Conservation (phyloP, 2,888 invertebrate species). For the Ephialtes manifestator region DNA sequence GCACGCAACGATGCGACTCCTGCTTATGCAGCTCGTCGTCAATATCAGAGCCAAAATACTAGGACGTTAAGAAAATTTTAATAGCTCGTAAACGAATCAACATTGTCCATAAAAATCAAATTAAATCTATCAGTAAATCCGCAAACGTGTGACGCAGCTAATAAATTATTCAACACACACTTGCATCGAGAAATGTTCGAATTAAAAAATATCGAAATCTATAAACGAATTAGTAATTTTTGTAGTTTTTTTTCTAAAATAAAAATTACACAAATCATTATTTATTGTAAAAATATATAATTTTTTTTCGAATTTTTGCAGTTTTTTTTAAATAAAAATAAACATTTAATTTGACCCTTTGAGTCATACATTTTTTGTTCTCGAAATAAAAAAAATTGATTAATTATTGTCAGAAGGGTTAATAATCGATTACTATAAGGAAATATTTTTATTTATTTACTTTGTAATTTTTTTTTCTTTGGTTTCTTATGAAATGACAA, state of each 20-base stretch:
- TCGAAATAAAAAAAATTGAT: too few relatives aligned
- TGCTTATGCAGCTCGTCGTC: not conserved
- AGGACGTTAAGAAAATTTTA: not conserved
- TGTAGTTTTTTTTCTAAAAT: not conserved
- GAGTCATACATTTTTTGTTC: too few relatives aligned
- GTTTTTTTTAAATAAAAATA: too few relatives aligned
- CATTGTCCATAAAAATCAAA: not conserved
- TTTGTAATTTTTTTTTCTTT: too few relatives aligned
- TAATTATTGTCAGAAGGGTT: too few relatives aligned
- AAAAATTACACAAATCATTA: too few relatives aligned
- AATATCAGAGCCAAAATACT: not conserved
- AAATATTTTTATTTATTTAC: too few relatives aligned
- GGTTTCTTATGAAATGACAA: too few relatives aligned
- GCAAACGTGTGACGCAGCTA: not conserved
- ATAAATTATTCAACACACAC: not conserved
- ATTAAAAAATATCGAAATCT: not conserved
- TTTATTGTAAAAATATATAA: too few relatives aligned
- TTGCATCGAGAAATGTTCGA: not conserved
- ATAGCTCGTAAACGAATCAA: not conserved
- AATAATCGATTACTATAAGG: too few relatives aligned
- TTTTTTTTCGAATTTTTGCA: too few relatives aligned
- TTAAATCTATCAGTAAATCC: not conserved
- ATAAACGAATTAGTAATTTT: not conserved
- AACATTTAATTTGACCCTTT: too few relatives aligned
- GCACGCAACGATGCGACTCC: slow-evolving; percentile 4